Base-by-base conservation (phyloP, 2,888 invertebrate genomes). In the Meghimatium bilineatum region DNA sequence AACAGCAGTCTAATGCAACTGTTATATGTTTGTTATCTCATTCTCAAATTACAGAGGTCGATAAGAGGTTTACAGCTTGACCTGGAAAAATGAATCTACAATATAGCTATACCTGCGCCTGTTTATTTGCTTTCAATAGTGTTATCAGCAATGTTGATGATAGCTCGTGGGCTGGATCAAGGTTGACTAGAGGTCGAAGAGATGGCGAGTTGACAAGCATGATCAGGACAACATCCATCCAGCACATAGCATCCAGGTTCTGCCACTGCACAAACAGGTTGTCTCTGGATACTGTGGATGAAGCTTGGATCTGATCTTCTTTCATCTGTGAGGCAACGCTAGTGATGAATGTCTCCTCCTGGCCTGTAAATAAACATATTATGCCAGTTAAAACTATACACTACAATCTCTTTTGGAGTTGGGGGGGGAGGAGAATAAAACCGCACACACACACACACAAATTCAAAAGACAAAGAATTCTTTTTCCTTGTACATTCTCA, bases 241-340 rank as follows among this genome's bases (percentile, higher is more conserved):
- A 93, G 85, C 93, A 93, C 66, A 93, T 87, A 12, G 92, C 91
- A 77, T 93, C 92, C 76, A 89, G 87, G 80, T 93, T 93, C 82
- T 88, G 88, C 93, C 93, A 93, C 85, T 93, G 93, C 44, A 90
- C 87, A 86, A 88, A 91, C 67, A 83, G 81, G 79, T 87, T 88
- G 74, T 87, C 83, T 36, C 82, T 66, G 0, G 84, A 84, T 71
- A 84, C 80, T 14, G 80, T 66, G 26, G 14, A 34, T 17, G 75
- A 71, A 44, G 78, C 60, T 1, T 44, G 52, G 1, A 34, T 26
- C 17, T 38, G 49, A 23, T 80, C 84, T 1, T 34, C 44, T 36
- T 83, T 84, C 63, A 84, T 60, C 71, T 84, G 60, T 14, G 84
- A 60, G 26, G 71, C 52, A n/a, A 84, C 20, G n/a, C 69, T 80